Percentiles rank a stretch among this genome's conserved stretches.
These are phyloP conservation scores for Bothrops jararaca DNA, from an alignment of 2,113 vertebrate species.

Conservation along the genomic window DNA sequence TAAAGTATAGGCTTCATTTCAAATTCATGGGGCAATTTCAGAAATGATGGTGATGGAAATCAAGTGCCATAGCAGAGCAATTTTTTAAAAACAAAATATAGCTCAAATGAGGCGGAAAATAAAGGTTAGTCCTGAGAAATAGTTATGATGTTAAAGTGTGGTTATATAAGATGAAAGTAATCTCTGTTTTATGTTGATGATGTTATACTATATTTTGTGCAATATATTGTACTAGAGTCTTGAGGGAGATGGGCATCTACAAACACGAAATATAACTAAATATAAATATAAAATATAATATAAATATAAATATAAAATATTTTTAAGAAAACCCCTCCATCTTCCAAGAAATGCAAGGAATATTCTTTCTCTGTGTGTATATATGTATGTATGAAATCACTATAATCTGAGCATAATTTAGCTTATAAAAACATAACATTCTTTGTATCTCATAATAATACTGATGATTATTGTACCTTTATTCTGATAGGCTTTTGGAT, in stretches of 20 bases:
- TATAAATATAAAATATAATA: not conserved
- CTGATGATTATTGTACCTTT: not conserved
- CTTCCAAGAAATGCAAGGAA: not conserved
- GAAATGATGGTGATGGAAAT: too few species aligned
- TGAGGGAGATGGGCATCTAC: not conserved
- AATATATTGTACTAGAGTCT: not conserved
- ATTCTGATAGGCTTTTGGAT: not conserved
- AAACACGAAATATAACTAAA: not conserved
- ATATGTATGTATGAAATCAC: not conserved
- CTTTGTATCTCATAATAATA: not conserved
- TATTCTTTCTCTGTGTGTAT: not conserved
- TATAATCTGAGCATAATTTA: not conserved
- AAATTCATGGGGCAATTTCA: not conserved
- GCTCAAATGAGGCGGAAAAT: not conserved
- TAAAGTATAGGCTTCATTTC: not conserved
- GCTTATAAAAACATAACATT: not conserved
- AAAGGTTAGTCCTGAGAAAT: not conserved
- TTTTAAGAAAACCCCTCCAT: not conserved
- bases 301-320: not conserved
- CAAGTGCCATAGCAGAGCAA: not conserved
- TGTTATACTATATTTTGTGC: not conserved
- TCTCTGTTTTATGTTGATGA: not conserved
- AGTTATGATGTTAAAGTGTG: not conserved
- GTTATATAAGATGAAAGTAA: not conserved
- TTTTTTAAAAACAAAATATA: not conserved